phyloP scores from a whole-genome alignment of 2,113 vertebrate species.

The Pelobates fuscus region DNA sequence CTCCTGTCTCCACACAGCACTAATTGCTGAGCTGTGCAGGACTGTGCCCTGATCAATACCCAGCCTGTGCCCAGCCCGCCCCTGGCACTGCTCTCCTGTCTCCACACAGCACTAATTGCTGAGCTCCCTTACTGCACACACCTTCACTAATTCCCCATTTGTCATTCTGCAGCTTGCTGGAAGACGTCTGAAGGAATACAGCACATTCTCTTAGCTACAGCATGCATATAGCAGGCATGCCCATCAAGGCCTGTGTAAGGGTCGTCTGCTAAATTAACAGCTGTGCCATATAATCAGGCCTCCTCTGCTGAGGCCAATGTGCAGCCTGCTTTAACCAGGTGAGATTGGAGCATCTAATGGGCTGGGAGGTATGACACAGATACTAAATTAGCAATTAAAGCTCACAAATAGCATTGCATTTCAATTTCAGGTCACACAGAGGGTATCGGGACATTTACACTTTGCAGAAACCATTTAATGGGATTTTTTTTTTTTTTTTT shows the following conservation, averaged over 20 bases:
- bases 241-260: slow-evolving; percentile 74
- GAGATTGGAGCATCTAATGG: slow-evolving; percentile 80
- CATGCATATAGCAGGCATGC: slow-evolving; percentile 79
- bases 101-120: slow-evolving; percentile 86
- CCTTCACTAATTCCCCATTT: slow-evolving; percentile 97
- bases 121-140: slow-evolving; percentile 89
- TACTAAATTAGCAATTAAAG: slow-evolving; percentile 82
- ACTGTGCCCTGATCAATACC: slow-evolving; percentile 49
- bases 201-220: slow-evolving; percentile 80
- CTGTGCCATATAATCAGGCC: slow-evolving; percentile 89
- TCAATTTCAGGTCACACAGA: slow-evolving; percentile 65
- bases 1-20: too few relatives aligned
- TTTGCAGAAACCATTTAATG: slow-evolving; percentile 29
- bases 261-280: slow-evolving; percentile 86
- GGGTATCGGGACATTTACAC: slow-evolving; percentile 57
- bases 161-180: slow-evolving; percentile 88
- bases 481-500: slow-evolving; percentile 34
- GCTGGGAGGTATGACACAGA: slow-evolving; percentile 76
- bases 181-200: slow-evolving; percentile 83
- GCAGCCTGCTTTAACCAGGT: slow-evolving; percentile 74
- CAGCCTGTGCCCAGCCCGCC: slow-evolving; percentile 58
- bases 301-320: slow-evolving; percentile 74
- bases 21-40: slow-evolving; percentile 40
- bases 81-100: slow-evolving; percentile 65
- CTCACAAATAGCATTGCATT: slow-evolving; percentile 74